These are phyloP conservation scores for Brevipalpus yothersi DNA, from an alignment of 1,140 invertebrate genomes.

Conservation along the genomic window DNA sequence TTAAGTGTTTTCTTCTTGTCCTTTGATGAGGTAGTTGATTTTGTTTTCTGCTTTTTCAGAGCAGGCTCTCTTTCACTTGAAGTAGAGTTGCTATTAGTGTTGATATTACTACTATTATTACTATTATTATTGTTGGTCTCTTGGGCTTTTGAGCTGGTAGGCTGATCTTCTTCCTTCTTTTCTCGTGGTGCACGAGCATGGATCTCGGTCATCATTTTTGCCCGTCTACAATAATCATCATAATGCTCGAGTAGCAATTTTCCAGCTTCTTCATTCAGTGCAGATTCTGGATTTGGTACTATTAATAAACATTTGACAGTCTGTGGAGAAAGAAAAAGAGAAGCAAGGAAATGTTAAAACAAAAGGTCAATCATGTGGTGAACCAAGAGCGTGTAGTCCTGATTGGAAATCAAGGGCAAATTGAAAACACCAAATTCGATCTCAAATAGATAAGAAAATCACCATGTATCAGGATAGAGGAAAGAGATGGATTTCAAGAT, in stretches of 20 bases:
- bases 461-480: too few species aligned
- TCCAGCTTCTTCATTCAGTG: constrained; percentile 75
- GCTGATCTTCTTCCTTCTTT: constrained; percentile 17
- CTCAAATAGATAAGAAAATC: too few species aligned
- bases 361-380: neutral
- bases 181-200: constrained; percentile 37
- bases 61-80: constrained; percentile 13
- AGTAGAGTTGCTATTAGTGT: neutral
- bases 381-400: too few species aligned
- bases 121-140: neutral
- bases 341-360: constrained; percentile 7
- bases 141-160: neutral
- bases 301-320: constrained; percentile 77
- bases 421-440: too few species aligned
- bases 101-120: constrained; percentile 6
- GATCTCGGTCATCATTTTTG: constrained; percentile 77
- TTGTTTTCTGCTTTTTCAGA: constrained; percentile 37
- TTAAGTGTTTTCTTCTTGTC: constrained; percentile 66
- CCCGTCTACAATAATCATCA: constrained; percentile 64
- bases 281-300: constrained; percentile 79
- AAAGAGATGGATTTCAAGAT: too few species aligned
- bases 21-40: constrained; percentile 36
- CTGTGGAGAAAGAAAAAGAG: constrained; percentile 23
- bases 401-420: too few species aligned
- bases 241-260: constrained; percentile 70